These are phyloP conservation scores for Pterophyllum scalare DNA, from an alignment of 2,113 vertebrate species.

Conservation along the genomic window DNA sequence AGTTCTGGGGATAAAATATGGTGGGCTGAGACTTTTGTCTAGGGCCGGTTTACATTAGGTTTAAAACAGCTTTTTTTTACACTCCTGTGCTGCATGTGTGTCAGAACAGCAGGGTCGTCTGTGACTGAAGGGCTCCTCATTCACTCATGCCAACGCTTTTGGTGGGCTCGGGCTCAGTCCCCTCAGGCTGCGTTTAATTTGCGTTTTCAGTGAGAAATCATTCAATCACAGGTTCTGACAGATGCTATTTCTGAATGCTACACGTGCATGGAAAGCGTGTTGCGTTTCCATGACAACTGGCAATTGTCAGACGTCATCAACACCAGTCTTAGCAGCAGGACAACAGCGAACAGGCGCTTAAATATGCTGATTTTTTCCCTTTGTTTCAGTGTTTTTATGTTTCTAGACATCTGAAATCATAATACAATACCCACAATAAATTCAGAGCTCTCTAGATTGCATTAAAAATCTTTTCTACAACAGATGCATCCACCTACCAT, in stretches of 20 bases:
- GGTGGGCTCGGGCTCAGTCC: neutral
- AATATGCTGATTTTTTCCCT: neutral
- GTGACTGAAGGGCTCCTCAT: neutral
- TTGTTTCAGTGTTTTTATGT: neutral
- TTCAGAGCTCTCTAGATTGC: neutral
- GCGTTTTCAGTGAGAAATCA: constrained; percentile 2
- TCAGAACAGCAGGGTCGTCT: neutral
- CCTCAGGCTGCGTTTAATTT: neutral
- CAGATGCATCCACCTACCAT: neutral
- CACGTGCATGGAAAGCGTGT: neutral
- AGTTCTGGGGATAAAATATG: neutral
- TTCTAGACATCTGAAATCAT: neutral
- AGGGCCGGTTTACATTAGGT: neutral
- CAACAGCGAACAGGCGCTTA: neutral
- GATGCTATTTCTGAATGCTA: neutral
- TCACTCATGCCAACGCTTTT: neutral
- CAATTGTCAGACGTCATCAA: constrained; percentile 5
- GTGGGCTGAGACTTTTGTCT: neutral
- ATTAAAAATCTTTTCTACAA: neutral
- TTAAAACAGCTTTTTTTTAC: neutral
- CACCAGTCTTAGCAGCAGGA: neutral
- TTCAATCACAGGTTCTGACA: constrained; percentile 5
- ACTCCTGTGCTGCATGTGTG: too few relatives aligned
- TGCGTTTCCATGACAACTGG: constrained; percentile 8
- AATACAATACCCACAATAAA: neutral